phyloP scores from a whole-genome alignment of 2,888 invertebrate genomes.

The Leptopilina drosophilae region DNA sequence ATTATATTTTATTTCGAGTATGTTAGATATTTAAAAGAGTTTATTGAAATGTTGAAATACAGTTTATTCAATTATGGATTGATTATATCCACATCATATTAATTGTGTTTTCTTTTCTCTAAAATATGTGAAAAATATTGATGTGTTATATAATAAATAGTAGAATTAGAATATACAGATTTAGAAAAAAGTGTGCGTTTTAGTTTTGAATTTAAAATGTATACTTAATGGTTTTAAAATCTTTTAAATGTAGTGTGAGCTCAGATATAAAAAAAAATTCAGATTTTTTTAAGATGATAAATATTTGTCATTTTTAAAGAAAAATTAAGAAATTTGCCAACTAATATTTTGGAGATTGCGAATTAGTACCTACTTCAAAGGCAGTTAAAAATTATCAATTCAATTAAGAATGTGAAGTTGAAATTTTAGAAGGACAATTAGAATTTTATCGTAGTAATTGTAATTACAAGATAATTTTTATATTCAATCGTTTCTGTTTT shows the following conservation, averaged over 20 bases:
- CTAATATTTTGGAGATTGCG: slow-evolving; percentile 1
- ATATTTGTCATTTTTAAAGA: not conserved
- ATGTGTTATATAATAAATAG: slow-evolving; percentile 2
- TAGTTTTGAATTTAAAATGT: slow-evolving; percentile 14
- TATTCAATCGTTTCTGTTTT: slow-evolving; percentile 9
- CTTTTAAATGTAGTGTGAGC: not conserved
- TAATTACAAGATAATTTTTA: slow-evolving; percentile 3
- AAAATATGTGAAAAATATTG: not conserved
- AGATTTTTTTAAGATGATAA: not conserved
- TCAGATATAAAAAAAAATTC: not conserved
- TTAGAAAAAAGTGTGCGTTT: not conserved
- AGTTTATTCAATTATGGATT: too few relatives aligned
- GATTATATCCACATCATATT: too few relatives aligned
- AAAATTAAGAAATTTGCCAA: not conserved
- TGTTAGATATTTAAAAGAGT: not conserved
- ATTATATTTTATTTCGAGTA: not conserved
- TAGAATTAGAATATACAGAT: slow-evolving; percentile 2
- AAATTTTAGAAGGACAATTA: not conserved
- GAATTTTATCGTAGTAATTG: not conserved
- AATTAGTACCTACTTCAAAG: slow-evolving; percentile 1
- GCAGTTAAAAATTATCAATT: not conserved
- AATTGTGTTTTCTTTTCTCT: not conserved
- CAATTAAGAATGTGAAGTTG: not conserved
- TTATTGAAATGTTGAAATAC: not conserved
- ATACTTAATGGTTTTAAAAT: not conserved